These are phyloP conservation scores for Petrocephalus schoutedeni DNA, from an alignment of 2,797 vertebrate genomes.

Conservation along the genomic window DNA sequence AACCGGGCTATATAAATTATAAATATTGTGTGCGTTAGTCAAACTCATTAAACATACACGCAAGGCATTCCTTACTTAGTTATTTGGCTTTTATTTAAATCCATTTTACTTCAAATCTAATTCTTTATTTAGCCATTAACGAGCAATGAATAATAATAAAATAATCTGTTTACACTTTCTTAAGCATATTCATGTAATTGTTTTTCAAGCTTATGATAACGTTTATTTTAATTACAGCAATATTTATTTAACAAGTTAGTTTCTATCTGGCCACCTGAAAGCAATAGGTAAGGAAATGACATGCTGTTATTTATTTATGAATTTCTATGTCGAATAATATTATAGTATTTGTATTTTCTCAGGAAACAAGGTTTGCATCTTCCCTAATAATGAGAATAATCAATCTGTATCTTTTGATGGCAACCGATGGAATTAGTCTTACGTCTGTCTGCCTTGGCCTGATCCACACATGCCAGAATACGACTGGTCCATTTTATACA, in stretches of 20 bases:
- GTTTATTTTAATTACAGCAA: background rate
- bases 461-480: background rate
- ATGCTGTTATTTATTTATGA: background rate
- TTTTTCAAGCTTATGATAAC: background rate
- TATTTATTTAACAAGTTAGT: background rate
- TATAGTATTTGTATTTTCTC: background rate
- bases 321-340: background rate
- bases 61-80: background rate
- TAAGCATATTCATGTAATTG: background rate
- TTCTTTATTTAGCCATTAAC: background rate
- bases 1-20: background rate
- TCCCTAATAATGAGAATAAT: background rate
- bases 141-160: background rate
- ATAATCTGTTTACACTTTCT: background rate
- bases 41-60: background rate
- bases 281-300: background rate
- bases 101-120: background rate
- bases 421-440: background rate
- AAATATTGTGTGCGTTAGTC: background rate
- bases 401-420: background rate
- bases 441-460: background rate
- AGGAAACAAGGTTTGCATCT: background rate
- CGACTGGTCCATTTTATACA: background rate
- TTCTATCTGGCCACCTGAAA: background rate
- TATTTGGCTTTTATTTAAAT: conserved; percentile 5